Percentiles rank a stretch among this genome's conserved stretches.
These are phyloP conservation scores for Muschampia plurimacula DNA, from an alignment of 2,888 invertebrate genomes.

Conservation along the genomic window DNA sequence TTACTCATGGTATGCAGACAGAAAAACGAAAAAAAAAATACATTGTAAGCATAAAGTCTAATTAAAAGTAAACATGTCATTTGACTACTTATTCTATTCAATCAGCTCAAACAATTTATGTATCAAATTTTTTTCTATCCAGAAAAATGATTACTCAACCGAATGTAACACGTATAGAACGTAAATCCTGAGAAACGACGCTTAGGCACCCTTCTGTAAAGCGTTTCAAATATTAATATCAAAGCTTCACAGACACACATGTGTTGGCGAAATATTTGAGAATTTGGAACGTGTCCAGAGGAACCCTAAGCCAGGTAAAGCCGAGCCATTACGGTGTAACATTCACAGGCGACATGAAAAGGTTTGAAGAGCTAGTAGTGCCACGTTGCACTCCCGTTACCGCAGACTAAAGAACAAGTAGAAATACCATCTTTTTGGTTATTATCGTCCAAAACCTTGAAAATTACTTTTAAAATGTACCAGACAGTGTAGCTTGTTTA, in stretches of 20 bases:
- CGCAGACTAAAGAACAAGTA: constrained; percentile 7
- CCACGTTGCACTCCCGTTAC: constrained; percentile 19
- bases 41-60: too few species aligned
- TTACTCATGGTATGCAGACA: too few species aligned
- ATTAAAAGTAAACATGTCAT: too few species aligned
- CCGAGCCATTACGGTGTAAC: constrained; percentile 42
- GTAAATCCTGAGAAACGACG: not conserved
- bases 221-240: constrained; percentile 11
- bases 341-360: constrained; percentile 48
- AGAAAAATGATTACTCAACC: not conserved
- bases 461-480: too few species aligned
- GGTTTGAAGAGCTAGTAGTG: constrained; percentile 45
- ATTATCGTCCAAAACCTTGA: too few species aligned
- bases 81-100: too few species aligned
- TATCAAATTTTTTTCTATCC: too few species aligned
- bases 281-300: constrained; percentile 28
- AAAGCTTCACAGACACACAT: not conserved
- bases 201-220: not conserved
- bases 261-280: constrained; percentile 12
- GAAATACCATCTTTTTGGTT: not conserved
- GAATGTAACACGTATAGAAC: not conserved
- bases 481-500: too few species aligned
- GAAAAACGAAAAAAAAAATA: too few species aligned
- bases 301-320: constrained; percentile 32
- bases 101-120: too few species aligned